Conservation (phyloP, 2,888 invertebrate genomes). For the Pristionchus mayeri region DNA sequence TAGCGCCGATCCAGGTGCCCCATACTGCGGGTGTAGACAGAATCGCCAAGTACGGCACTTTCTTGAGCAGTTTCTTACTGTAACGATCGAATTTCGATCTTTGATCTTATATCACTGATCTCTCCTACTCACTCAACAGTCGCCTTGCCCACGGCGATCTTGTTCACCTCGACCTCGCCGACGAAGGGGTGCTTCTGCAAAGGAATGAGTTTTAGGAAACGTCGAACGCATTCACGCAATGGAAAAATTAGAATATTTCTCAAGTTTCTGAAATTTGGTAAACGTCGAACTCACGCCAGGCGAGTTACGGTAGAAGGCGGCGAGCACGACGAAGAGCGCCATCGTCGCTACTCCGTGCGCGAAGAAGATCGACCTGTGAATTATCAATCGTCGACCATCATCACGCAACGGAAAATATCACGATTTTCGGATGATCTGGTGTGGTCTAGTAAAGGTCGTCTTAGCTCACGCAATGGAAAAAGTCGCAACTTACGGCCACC, state of each 20-base stretch:
- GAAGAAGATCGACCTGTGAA: slow-evolving; percentile 60
- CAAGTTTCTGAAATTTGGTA: too few relatives aligned
- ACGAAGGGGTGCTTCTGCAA: slow-evolving; percentile 65
- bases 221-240: too few relatives aligned
- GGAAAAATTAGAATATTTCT: too few relatives aligned
- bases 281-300: slow-evolving; percentile 22
- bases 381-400: background rate
- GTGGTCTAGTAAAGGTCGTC: background rate
- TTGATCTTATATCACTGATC: background rate
- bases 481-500: slow-evolving; percentile 22
- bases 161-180: slow-evolving; percentile 63
- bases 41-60: slow-evolving; percentile 63
- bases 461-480: background rate
- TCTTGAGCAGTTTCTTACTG: slow-evolving; percentile 57
- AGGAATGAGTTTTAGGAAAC: background rate
- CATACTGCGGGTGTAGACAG: slow-evolving; percentile 65
- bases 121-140: background rate
- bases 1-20: slow-evolving; percentile 52
- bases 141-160: slow-evolving; percentile 67
- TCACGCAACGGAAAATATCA: background rate
- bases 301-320: slow-evolving; percentile 65
- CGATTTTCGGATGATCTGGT: background rate
- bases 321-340: slow-evolving; percentile 59
- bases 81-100: background rate
- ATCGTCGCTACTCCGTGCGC: slow-evolving; percentile 60